Evolutionary conservation across 1,140 invertebrate genomes (phyloP).

Genomic region (Luehdorfia chinensis): DNA sequence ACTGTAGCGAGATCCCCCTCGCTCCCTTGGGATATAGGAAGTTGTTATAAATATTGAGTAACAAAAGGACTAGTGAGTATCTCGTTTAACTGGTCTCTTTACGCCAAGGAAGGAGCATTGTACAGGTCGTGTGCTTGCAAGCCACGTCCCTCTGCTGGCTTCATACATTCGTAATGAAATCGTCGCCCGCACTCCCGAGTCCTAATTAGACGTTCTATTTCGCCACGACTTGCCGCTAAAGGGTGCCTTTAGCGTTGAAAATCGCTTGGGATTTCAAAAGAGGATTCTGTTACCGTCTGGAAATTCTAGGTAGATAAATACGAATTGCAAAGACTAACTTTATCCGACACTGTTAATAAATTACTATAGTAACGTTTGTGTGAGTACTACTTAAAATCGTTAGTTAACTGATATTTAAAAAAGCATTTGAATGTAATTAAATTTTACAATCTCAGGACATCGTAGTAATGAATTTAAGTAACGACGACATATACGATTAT

Average conservation of each 20-base stretch:
- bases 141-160: slow-evolving; percentile 46
- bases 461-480: no score
- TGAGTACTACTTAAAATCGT: no score
- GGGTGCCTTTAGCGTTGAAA: slow-evolving; percentile 28
- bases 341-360: neutral
- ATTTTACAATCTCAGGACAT: no score
- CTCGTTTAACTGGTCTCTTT: slow-evolving; percentile 28
- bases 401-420: no score
- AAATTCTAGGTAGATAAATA: slow-evolving; percentile 6
- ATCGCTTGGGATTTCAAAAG: slow-evolving; percentile 21
- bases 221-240: slow-evolving; percentile 25
- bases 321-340: neutral
- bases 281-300: slow-evolving; percentile 8
- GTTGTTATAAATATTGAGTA: slow-evolving; percentile 8
- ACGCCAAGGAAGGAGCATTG: slow-evolving; percentile 53
- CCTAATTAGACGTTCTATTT: slow-evolving; percentile 55
- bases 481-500: no score
- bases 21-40: slow-evolving; percentile 22
- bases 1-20: slow-evolving; percentile 37
- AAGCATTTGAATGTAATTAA: no score
- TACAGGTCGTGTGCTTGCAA: slow-evolving; percentile 59
- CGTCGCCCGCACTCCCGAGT: slow-evolving; percentile 37
- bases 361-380: neutral
- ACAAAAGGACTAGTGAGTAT: slow-evolving; percentile 32
- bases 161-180: slow-evolving; percentile 70